Evolutionary conservation across 2,888 invertebrate genomes (phyloP).

Genomic region (Galerucella calmariensis): DNA sequence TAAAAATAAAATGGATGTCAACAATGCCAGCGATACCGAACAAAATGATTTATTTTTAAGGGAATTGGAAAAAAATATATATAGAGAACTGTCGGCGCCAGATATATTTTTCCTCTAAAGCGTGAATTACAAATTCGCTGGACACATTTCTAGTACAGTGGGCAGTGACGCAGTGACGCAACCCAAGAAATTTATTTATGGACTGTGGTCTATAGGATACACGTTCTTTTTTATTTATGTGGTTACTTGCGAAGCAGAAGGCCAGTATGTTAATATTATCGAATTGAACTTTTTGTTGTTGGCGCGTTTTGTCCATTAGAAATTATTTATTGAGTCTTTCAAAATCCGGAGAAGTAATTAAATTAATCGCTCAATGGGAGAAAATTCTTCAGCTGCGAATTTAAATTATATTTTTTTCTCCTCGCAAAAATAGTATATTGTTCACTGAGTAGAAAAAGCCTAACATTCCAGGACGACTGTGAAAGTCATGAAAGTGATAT

Average conservation of each 20-base stretch:
- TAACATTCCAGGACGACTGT: too few relatives aligned
- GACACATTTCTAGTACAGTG: constrained; percentile 39
- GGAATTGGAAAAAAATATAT: constrained; percentile 37
- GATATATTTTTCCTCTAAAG: constrained; percentile 41
- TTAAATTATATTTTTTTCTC: too few relatives aligned
- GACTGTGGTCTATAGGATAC: not conserved
- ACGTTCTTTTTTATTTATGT: not conserved
- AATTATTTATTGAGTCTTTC: too few relatives aligned
- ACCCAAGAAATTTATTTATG: not conserved
- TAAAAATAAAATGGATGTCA: constrained; percentile 18
- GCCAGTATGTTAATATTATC: not conserved
- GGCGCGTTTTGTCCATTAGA: too few relatives aligned
- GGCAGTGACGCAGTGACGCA: constrained; percentile 9
- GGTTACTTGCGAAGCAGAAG: not conserved
- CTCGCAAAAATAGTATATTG: too few relatives aligned
- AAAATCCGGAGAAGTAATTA: too few relatives aligned
- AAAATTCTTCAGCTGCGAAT: too few relatives aligned
- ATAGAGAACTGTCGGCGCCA: constrained; percentile 48
- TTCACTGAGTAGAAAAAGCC: too few relatives aligned
- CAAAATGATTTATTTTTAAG: constrained; percentile 37
- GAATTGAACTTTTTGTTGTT: not conserved
- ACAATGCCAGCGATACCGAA: constrained; percentile 39
- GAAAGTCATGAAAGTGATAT: too few relatives aligned
- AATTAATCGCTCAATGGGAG: too few relatives aligned
- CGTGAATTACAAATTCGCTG: constrained; percentile 47